Conservation (phyloP, 1,140 invertebrate genomes). For the Ceratina japonica region DNA sequence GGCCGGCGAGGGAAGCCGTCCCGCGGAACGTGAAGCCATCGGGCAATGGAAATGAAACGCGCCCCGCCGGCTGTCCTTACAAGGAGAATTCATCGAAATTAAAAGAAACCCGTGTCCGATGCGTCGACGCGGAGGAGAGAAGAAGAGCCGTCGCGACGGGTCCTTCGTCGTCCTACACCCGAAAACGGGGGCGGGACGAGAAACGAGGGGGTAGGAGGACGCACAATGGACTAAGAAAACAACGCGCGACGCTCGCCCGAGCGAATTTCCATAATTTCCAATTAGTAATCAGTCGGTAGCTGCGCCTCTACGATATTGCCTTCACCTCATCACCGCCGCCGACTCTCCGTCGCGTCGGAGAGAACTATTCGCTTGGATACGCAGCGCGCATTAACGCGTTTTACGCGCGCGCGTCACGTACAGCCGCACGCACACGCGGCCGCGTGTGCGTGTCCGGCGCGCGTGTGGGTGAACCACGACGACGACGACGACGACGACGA, state of each 20-base stretch:
- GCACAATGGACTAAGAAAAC: not conserved
- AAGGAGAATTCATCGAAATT: slow-evolving; percentile 51
- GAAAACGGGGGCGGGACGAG: not conserved
- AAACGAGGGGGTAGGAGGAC: not conserved
- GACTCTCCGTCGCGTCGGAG: slow-evolving; percentile 26
- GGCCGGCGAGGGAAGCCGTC: slow-evolving; percentile 34
- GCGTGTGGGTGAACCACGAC: slow-evolving; percentile 57
- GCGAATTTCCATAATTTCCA: slow-evolving; percentile 66
- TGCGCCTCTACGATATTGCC: slow-evolving; percentile 55
- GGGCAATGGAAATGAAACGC: slow-evolving; percentile 54
- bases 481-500: slow-evolving; percentile 27
- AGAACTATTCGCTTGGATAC: slow-evolving; percentile 58
- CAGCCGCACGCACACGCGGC: slow-evolving; percentile 17
- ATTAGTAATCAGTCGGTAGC: slow-evolving; percentile 67
- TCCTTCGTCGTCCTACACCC: not conserved
- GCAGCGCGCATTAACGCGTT: slow-evolving; percentile 34
- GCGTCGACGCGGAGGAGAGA: slow-evolving; percentile 27
- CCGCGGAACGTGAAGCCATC: slow-evolving; percentile 36
- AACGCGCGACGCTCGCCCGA: not conserved
- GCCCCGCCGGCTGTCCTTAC: slow-evolving; percentile 10
- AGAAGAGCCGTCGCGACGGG: slow-evolving; percentile 23
- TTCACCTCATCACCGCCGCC: slow-evolving; percentile 63
- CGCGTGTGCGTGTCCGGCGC: slow-evolving; percentile 15
- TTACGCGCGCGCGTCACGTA: slow-evolving; percentile 32
- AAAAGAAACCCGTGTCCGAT: slow-evolving; percentile 51